Percentiles rank a stretch among this genome's conserved stretches.
These are phyloP conservation scores for Xestia ashworthii DNA, from an alignment of 2,888 invertebrate species.

Conservation along the genomic window DNA sequence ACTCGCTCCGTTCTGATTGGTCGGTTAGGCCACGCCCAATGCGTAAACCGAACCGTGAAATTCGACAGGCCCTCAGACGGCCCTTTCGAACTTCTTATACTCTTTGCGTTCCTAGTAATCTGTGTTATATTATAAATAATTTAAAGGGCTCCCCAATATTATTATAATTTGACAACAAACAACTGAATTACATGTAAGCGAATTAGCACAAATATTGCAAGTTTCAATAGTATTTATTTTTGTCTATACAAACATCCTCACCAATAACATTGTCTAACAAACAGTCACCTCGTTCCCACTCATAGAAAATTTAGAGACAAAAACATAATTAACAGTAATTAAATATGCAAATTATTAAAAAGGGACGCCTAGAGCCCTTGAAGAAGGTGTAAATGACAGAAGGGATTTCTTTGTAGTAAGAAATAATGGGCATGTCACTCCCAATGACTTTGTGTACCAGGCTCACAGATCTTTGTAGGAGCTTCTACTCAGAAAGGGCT, in stretches of 20 bases:
- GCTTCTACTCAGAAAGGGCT: conserved; percentile 69
- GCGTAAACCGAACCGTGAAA: conserved; percentile 87
- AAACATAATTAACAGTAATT: conserved; percentile 78
- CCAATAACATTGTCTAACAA: neutral
- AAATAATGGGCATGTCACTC: conserved; percentile 91
- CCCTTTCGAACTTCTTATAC: conserved; percentile 85
- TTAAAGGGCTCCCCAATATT: conserved; percentile 87
- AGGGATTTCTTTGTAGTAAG: conserved; percentile 84
- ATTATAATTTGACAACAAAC: conserved; percentile 78
- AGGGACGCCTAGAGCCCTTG: conserved; percentile 62
- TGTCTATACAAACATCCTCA: neutral
- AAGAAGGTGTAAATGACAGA: conserved; percentile 86
- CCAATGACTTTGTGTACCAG: conserved; percentile 91
- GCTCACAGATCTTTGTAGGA: conserved; percentile 77
- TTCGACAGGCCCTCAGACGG: conserved; percentile 84
- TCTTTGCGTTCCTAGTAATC: conserved; percentile 86
- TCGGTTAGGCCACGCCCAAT: conserved; percentile 86
- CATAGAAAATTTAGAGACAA: conserved; percentile 18
- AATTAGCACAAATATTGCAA: conserved; percentile 16
- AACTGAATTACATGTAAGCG: conserved; percentile 63
- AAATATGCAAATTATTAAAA: conserved; percentile 74
- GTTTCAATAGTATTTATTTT: conserved; percentile 10
- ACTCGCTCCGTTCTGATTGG: conserved; percentile 82
- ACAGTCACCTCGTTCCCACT: conserved; percentile 16
- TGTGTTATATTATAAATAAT: conserved; percentile 91